Evolutionary conservation across 2,888 invertebrate genomes (phyloP).

Genomic region (Chalcosyrphus nemorum): DNA sequence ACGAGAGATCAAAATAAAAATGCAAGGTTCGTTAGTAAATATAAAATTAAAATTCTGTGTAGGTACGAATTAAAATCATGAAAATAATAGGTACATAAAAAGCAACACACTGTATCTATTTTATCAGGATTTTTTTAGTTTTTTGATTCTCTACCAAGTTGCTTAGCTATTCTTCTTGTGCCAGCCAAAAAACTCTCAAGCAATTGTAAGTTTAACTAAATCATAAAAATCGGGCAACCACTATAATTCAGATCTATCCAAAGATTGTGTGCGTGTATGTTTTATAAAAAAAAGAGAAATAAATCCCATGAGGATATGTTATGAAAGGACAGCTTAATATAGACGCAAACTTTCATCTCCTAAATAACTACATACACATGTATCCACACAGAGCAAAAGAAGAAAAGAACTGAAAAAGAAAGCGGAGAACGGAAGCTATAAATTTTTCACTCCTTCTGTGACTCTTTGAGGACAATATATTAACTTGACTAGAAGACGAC

Average conservation of each 20-base stretch:
- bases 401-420: constrained; percentile 16
- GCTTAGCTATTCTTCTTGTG: background rate
- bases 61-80: no score
- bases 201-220: constrained; percentile 33
- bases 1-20: no score
- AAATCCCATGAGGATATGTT: constrained; percentile 21
- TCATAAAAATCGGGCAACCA: constrained; percentile 59
- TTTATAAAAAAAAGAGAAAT: constrained; percentile 14
- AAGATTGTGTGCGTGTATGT: constrained; percentile 37
- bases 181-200: no score
- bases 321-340: constrained; percentile 28
- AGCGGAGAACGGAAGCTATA: constrained; percentile 54
- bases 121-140: no score
- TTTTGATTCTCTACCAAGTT: no score
- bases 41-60: no score
- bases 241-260: constrained; percentile 57
- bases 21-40: no score
- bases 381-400: background rate
- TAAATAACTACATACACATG: constrained; percentile 15
- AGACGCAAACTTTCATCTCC: constrained; percentile 16
- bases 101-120: no score
- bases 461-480: constrained; percentile 69
- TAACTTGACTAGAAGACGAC: constrained; percentile 70
- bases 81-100: no score
- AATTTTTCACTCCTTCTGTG: constrained; percentile 65